phyloP scores from a whole-genome alignment of 1,140 invertebrate genomes.

The Cydia splendana region DNA sequence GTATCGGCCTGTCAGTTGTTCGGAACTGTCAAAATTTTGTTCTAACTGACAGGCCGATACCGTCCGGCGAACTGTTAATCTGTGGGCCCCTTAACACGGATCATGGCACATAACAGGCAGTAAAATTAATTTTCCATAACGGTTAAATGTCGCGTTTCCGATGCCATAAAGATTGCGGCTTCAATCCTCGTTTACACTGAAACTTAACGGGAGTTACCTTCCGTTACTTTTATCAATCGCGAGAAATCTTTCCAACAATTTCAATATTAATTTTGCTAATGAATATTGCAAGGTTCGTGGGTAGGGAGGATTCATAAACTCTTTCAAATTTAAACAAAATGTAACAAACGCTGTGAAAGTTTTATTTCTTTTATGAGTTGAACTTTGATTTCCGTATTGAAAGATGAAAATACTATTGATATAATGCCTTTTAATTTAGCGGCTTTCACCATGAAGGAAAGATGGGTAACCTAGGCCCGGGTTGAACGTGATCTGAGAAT shows the following conservation, averaged over 20 bases:
- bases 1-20: no score
- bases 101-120: not conserved
- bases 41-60: no score
- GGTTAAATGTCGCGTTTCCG: not conserved
- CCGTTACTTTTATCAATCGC: not conserved
- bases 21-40: no score
- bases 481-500: not conserved
- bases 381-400: not conserved
- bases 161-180: constrained; percentile 9
- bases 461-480: constrained; percentile 2
- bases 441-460: not conserved
- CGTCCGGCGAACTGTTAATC: no score
- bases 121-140: constrained; percentile 3
- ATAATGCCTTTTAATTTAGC: not conserved
- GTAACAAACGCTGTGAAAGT: not conserved
- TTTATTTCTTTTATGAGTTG: not conserved
- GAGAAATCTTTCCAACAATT: not conserved
- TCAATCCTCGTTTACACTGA: not conserved
- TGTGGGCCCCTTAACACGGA: no score
- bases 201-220: not conserved
- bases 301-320: not conserved
- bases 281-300: not conserved
- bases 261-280: constrained; percentile 21
- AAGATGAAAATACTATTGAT: not conserved
- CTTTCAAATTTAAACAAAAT: constrained; percentile 16